Evolutionary conservation across 2,797 vertebrate species (phyloP), one percentile per base, ranked within the genome.

Genomic region (Antrozous pallidus): DNA sequence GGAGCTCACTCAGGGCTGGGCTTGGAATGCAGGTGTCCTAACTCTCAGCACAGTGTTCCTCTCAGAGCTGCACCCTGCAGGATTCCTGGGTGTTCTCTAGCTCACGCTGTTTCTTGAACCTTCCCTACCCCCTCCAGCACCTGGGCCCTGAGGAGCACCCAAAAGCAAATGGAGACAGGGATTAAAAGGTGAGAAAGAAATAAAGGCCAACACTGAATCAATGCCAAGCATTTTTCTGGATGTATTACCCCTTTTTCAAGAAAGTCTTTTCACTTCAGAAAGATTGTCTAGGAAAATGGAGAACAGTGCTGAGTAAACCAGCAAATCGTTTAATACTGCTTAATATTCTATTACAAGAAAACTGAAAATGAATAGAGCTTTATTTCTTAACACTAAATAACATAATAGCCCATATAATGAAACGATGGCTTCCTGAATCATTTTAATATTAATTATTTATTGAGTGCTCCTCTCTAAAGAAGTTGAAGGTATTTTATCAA

Each of bases 311-410:
- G 93, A 96, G 90, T 83, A 93, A 96, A 80, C 75, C 91, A 95
- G 65, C 70, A 82, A 95, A 88, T 97, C 82, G 75, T 96, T 96
- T 96, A 96, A 97, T 93, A 73, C 81, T 92, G 56, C 90, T 93
- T 97, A 96, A 95, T 95, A 95, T 88, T 83, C 74, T 86, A 56
- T 89, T 92, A 63, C 75, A 94, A 94, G 70, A 86, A 93, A 82
- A 88, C 80, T 69, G 90, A 96, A 96, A 92, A 93, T 80, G 88
- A 96, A 84, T 88, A 36, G 18, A 33, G 54, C 94, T 92, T 56
- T 93, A 16, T 67, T 95, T 88, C 77, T 90, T 95, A 93, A 79
- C 75, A 78, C 93, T 93, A 90, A 97, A 94, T 74, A 89, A 88
- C 73, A 54, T 49, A 74, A 94, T 90, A 90, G 82, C 67, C 71